A percentile compares a stretch with the other conserved stretches of the same genome.
phyloP scores from a whole-genome alignment of 2,888 invertebrate genomes.

The Apodemia zela region DNA sequence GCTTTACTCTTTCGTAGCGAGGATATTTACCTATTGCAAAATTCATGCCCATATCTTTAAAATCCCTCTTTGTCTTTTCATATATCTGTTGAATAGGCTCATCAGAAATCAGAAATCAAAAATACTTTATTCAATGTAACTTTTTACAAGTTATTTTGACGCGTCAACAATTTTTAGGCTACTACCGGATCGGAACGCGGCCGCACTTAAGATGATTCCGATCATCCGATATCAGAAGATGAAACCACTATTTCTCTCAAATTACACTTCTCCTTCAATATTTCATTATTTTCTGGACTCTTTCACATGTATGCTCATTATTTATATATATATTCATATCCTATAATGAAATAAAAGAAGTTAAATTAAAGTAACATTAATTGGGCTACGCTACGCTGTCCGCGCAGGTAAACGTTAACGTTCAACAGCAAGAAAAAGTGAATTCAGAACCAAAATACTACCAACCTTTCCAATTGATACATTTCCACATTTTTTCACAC shows the following conservation, averaged over 20 bases:
- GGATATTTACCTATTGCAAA: conserved; percentile 1
- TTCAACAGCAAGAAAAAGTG: not conserved
- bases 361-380: conserved; percentile 8
- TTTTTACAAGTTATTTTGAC: too few relatives aligned
- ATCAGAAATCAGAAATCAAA: too few relatives aligned
- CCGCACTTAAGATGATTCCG: too few relatives aligned
- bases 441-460: conserved; percentile 4
- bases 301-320: not conserved
- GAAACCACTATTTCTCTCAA: conserved; percentile 2
- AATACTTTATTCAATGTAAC: too few relatives aligned
- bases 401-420: not conserved
- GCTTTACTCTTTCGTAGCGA: not conserved
- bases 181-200: too few relatives aligned
- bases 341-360: conserved; percentile 2
- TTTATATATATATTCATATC: not conserved
- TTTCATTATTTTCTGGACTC: conserved; percentile 1
- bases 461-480: conserved; percentile 5
- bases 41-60: conserved; percentile 5
- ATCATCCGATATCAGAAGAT: too few relatives aligned
- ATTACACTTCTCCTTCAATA: conserved; percentile 3
- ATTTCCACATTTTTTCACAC: conserved; percentile 6
- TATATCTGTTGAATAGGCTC: conserved; percentile 1
- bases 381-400: not conserved
- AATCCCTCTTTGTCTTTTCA: conserved; percentile 1
- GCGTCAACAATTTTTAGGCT: too few relatives aligned